Evolutionary conservation across 2,797 vertebrate species (phyloP), one percentile per base, ranked within the genome.

Genomic region (Notoglanidium macrostoma): DNA sequence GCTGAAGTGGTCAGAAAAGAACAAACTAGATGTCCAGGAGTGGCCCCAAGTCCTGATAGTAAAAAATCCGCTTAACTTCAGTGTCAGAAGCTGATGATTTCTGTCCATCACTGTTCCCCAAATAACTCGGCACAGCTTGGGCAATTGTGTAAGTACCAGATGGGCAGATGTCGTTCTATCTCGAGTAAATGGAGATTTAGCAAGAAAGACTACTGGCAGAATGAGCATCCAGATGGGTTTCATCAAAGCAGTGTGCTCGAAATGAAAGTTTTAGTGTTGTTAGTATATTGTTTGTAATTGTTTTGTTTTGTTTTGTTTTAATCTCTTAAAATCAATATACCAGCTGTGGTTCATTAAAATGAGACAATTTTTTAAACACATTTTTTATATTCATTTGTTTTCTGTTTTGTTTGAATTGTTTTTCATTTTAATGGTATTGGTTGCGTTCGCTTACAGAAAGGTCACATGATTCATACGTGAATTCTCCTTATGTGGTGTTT

Each of bases 201-300:
- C 55, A 67, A 74, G 70, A 49, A 85, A 73, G 76, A 73, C 67
- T 85, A n/a, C 74, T 26, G 61, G n/a, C 82, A 79, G 49, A 77
- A 79, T 80, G 54, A 81, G 32, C 83, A 44, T 78, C 83, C 87
- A 88, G 87, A 88, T 85, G 87, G 77, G 23, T 49, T 81, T 85
- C 67, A 85, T 80, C 77, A 80, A 81, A 88, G 67, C 44, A 15
- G 5, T 19, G 8, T 32, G 61, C 10, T 70, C 0, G 15, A 80
- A 61, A 29, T 61, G 40, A 85, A 79, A 63, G 17, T 61, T 87
- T 49, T 61, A 72, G 17, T 68, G 49, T 84, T 70, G 82, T 61
- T 67, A 61, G 59, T 59, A 87, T 57, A n/a, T n/a, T 35, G 65
- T 70, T 84, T 70, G 29, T 70, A 32, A 51, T 84, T 84, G 57